A percentile compares a stretch with the other conserved stretches of the same genome.
Conservation (phyloP, 35 echinoderm and acorn worm species). For the Diadema setosum region DNA sequence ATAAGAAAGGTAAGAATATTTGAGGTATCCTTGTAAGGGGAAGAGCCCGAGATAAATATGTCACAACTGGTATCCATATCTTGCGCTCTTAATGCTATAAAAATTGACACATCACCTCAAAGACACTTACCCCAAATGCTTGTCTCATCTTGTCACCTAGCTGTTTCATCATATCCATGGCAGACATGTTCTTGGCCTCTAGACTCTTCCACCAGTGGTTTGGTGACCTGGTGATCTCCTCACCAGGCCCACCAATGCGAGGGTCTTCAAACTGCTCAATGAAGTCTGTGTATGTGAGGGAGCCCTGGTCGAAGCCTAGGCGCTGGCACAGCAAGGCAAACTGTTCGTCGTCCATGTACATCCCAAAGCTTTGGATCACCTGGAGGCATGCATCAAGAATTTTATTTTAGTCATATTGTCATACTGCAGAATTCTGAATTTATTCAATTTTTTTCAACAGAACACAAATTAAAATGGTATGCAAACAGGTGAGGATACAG, state of each 20-base stretch:
- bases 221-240: constrained; percentile 55
- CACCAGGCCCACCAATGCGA: constrained; percentile 63
- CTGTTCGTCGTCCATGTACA: constrained; percentile 96
- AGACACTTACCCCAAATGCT: constrained; percentile 86
- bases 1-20: too few relatives aligned
- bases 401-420: too few relatives aligned
- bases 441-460: too few relatives aligned
- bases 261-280: constrained; percentile 85
- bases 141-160: constrained; percentile 84
- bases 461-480: too few relatives aligned
- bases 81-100: too few relatives aligned
- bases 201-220: constrained; percentile 81
- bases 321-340: constrained; percentile 52
- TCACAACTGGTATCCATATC: too few relatives aligned
- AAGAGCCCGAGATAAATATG: too few relatives aligned
- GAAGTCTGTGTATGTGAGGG: constrained; percentile 89
- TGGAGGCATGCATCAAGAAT: not conserved
- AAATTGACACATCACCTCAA: too few relatives aligned
- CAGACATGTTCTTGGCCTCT: constrained; percentile 63
- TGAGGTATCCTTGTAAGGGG: too few relatives aligned
- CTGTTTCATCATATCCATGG: constrained; percentile 45
- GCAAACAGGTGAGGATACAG: too few relatives aligned
- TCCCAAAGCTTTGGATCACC: constrained; percentile 91
- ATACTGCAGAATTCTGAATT: too few relatives aligned
- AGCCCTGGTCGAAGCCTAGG: constrained; percentile 48